Percentiles rank a stretch among this genome's conserved stretches.
These are phyloP conservation scores for Drosophila monieri DNA, from an alignment of 2,888 invertebrate genomes.

Conservation along the genomic window DNA sequence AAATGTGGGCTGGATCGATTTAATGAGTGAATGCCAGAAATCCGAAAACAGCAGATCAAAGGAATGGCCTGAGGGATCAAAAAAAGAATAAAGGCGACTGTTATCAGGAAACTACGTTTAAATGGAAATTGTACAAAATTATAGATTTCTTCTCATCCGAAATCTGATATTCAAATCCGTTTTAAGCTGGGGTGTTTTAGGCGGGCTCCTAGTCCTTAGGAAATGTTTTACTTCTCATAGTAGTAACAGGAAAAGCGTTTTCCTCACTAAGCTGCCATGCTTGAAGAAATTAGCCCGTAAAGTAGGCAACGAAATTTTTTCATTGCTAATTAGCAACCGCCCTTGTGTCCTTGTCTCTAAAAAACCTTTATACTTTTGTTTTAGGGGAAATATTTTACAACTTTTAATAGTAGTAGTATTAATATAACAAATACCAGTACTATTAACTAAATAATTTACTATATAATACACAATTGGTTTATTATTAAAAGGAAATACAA, in stretches of 20 bases:
- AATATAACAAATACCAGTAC: no score
- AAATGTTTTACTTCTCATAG: neutral
- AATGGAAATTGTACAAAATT: constrained; percentile 30
- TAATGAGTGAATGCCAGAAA: constrained; percentile 36
- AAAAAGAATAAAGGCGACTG: constrained; percentile 1
- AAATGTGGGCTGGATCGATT: constrained; percentile 44
- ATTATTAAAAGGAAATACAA: no score
- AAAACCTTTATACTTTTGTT: neutral
- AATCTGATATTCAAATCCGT: constrained; percentile 11
- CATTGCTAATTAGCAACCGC: neutral
- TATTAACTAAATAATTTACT: no score
- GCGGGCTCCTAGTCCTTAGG: neutral
- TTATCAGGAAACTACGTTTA: constrained; percentile 18
- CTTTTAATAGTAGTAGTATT: no score
- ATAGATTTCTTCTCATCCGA: constrained; percentile 8
- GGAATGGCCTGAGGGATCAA: constrained; percentile 15
- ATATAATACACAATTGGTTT: no score
- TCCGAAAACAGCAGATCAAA: constrained; percentile 9
- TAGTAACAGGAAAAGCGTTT: neutral
- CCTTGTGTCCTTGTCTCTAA: neutral
- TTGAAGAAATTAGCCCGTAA: neutral
- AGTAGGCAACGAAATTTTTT: neutral
- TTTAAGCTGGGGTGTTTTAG: neutral
- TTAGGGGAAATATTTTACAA: neutral
- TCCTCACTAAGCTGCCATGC: no score